Evolutionary conservation across 2,888 invertebrate species (phyloP), one percentile per base, ranked within the genome.

Genomic region (Phragmatobia fuliginosa): DNA sequence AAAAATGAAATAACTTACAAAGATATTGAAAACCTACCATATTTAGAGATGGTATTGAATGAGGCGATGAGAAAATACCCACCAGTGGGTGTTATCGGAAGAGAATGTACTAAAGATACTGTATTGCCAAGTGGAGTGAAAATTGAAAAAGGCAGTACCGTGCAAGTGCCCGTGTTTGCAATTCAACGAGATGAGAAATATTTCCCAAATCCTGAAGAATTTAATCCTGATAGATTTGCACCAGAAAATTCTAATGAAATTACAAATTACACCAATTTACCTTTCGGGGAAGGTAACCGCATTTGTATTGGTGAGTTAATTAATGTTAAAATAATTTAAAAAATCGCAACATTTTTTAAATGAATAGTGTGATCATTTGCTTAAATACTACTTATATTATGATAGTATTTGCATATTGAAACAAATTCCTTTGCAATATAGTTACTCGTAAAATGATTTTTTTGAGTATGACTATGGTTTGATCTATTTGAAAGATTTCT

Each of bases 201-300:
- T 68, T 94, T 81, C 69, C 89, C 91, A 0, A 83, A 94, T 56
- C 92, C 95, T 18, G 87, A 91, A 18, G 62, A 78, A 58, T 95
- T 94, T 80, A 91, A 95, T 76, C 95, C 95, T 4, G 93, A 95
- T 52, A 88, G 96, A 74, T 96, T 96, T 86, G 81, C 86, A 45
- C 68, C 85, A 28, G 79, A 87, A 62, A 88, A 88, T 66, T 49
- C 72, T 49, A 66, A 73, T 2, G 82, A 86, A 31, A 79, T 86
- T 52, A 77, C 85, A 2, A 92, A 91, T 58, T 94, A 85, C 76
- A 88, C 88, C 31, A 95, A 89, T 80, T 78, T 95, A 71, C 94
- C 95, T 11, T 96, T 95, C 84, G 95, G 95, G 18, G 95, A 93
- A 80, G 95, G 95, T 59, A 94, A 94, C 61, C 87, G 95, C 41